Percentiles rank a stretch among this genome's conserved stretches.
Conservation (phyloP, 1,140 invertebrate species). For the Tetragonula clypearis region DNA sequence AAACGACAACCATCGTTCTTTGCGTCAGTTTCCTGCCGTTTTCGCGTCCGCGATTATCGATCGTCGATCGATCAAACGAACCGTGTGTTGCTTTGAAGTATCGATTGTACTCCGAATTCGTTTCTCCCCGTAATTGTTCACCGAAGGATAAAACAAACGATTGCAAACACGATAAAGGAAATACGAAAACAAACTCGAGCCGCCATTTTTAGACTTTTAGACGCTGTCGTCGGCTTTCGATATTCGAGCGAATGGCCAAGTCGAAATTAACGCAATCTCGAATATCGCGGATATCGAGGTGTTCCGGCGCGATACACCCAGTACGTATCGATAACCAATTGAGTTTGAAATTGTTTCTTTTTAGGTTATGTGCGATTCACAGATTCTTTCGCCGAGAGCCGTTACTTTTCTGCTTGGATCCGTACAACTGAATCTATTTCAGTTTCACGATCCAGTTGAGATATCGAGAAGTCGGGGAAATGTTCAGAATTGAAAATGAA, state of each 20-base stretch:
- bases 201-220: background rate
- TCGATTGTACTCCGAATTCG: background rate
- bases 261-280: background rate
- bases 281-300: background rate
- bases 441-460: too few species aligned
- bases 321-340: background rate
- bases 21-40: conserved; percentile 19
- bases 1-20: conserved; percentile 12
- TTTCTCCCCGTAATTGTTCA: background rate
- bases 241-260: background rate
- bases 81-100: background rate
- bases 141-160: background rate
- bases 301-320: background rate
- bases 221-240: background rate
- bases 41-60: conserved; percentile 12
- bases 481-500: too few species aligned
- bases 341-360: too few species aligned
- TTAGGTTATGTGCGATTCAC: background rate
- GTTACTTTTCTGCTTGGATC: background rate
- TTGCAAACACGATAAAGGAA: background rate
- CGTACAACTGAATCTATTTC: too few species aligned
- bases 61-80: background rate
- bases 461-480: too few species aligned
- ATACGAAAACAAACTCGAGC: background rate
- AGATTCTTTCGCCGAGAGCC: background rate